phyloP scores from a whole-genome alignment of 2,797 vertebrate species.

The Synanceia verrucosa region DNA sequence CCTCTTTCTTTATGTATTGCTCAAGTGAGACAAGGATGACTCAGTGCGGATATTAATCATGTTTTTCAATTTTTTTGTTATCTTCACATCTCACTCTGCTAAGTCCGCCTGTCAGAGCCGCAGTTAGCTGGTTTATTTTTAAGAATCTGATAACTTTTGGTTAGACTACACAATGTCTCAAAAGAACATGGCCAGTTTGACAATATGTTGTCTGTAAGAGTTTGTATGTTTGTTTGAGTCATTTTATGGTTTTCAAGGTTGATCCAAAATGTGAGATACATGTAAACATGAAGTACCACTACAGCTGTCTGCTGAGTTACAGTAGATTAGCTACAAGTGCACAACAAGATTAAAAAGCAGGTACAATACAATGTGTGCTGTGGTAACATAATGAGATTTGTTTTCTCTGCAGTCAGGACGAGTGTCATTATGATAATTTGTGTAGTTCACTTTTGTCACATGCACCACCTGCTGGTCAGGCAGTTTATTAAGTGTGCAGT shows the following conservation, averaged over 20 bases:
- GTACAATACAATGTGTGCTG: background rate
- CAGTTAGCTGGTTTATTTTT: conserved; percentile 42
- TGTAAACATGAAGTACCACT: background rate
- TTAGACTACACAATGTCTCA: background rate
- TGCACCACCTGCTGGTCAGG: conserved; percentile 74
- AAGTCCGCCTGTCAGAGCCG: conserved; percentile 21
- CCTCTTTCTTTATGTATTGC: conserved; percentile 86
- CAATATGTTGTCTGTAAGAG: background rate
- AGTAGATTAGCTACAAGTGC: background rate
- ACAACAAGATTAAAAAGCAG: background rate
- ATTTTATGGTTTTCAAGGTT: background rate
- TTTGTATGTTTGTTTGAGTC: background rate
- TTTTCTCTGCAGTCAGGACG: conserved; percentile 11
- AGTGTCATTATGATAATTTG: conserved; percentile 1
- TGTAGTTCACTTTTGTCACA: conserved; percentile 29
- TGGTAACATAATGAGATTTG: background rate
- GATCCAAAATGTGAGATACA: background rate
- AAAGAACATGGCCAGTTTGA: background rate
- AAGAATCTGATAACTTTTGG: conserved; percentile 38
- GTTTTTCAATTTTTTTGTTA: conserved; percentile 52
- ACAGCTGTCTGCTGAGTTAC: background rate
- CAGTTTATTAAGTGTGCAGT: conserved; percentile 19
- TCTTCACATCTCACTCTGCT: conserved; percentile 62
- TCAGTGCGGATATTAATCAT: conserved; percentile 78
- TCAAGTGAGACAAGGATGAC: conserved; percentile 81